phyloP scores from a whole-genome alignment of 2,888 invertebrate species.

The Cerastis leucographa region DNA sequence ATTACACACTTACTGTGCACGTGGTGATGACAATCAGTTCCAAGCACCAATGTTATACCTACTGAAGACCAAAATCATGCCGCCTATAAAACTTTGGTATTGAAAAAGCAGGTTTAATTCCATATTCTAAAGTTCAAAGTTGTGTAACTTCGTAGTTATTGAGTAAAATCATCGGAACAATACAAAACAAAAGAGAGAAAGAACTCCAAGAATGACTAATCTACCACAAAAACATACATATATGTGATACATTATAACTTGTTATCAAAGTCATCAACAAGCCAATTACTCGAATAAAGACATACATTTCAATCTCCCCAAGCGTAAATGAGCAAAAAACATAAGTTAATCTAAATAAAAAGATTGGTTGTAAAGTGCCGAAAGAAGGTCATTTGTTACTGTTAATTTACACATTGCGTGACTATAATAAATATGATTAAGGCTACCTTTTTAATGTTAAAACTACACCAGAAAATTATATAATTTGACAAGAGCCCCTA shows the following conservation, averaged over 20 bases:
- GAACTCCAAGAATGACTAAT: background rate
- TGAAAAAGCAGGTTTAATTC: background rate
- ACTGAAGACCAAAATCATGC: background rate
- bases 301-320: constrained; percentile 13
- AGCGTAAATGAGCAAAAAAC: constrained; percentile 36
- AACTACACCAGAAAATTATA: constrained; percentile 58
- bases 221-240: background rate
- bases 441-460: constrained; percentile 47
- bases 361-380: constrained; percentile 31
- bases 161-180: background rate
- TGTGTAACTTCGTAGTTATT: background rate
- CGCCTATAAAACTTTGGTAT: background rate
- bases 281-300: constrained; percentile 37
- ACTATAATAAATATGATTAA: constrained; percentile 62
- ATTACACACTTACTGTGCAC: background rate
- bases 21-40: background rate
- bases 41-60: background rate
- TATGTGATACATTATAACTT: background rate
- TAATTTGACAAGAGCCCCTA: constrained; percentile 53
- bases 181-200: background rate
- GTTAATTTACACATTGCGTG: constrained; percentile 63
- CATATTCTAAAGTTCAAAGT: background rate
- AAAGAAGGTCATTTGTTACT: constrained; percentile 51
- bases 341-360: constrained; percentile 29
- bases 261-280: constrained; percentile 11